Base-by-base conservation (phyloP, 2,113 vertebrate genomes). In the Setophaga coronata region DNA sequence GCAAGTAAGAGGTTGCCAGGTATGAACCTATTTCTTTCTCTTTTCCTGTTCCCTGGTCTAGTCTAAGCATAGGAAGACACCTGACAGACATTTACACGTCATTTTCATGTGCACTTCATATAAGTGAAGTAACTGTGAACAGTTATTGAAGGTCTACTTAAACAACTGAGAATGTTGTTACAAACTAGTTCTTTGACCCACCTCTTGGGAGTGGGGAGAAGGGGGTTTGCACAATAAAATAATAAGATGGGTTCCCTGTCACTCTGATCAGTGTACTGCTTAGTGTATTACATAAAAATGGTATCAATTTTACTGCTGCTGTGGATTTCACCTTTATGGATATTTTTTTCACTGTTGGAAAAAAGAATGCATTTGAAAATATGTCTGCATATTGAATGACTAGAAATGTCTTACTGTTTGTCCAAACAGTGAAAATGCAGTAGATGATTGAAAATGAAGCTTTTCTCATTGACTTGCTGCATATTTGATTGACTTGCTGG, bases 331-430 rank as follows among this genome's bases (percentile, higher is more conserved):
- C 84, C 78, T 94, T 84, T 88, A 84, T 33, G 18, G n/a, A 69
- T 96, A 96, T 94, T 94, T 95, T 95, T 64, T 95, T 90, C 82
- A 54, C 69, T 89, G 76, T 42, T 89, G 90, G 86, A 94, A 91
- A 97, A 91, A 56, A 90, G 25, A 69, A 66, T 92, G 78, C 26
- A 60, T 93, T 95, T 89, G 89, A 71, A 83, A 92, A 92, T 40
- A 6, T 87, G 34, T 28, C 74, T 95, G 82, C 82, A 90, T 53
- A 88, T 65, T 83, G 69, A 94, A 95, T 91, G 78, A 94, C 90
- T 95, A 78, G 42, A 90, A 61, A 48, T 86, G 50, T 92, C 92
- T 85, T 74, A 77, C 86, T 93, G 48, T 96, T 96, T 94, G 88
- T 93, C 86, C 93, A 94, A 96, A 94, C 67, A 87, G 74, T 1